Base-by-base conservation (phyloP, 2,888 invertebrate species). In the Aspidiotus rigidus region DNA sequence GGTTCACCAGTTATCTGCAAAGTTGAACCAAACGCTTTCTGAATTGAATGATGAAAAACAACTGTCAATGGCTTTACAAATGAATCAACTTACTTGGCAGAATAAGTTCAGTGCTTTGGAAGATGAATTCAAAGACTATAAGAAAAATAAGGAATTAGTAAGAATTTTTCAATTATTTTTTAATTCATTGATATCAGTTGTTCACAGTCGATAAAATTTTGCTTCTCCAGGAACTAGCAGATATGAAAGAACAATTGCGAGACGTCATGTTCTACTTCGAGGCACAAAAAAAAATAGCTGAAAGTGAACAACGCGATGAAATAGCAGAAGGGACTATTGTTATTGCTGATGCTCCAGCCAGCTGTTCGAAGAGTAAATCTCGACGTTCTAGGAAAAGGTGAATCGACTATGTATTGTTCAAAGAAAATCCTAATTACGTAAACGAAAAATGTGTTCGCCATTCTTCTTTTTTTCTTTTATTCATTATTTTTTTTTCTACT, bases 251-350 rank as follows among this genome's bases (percentile, higher is more conserved):
- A 75, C 95, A 99, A 81, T 83, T 99, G 9, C 84, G 92, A 49
- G 99, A 99, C 82, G 83, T 99, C 62, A 95, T 97, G 94, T 95
- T 98, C 81, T 96, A 89, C 78, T 85, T 99, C 75, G 93, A 96
- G 74, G 96, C 95, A 1, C 90, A 90, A 77, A 80, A 83, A 60
- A 81, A 83, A 74, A 83, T 85, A 64, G 81, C 81, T 73, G 80
- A 81, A 73, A 83, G 83, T 3, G 79, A 79, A 7, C 76, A 83
- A 55, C 80, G 80, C 71, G 83, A 83, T 39, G 85, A 85, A 72
- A 83, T 85, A 64, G 81, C 81, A 3, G 82, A 81, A 9, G 86
- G 86, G 15, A 83, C 83, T 56, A 83, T 87, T 56, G 80, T 84
- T 8, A 81, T 86, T 39, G 80, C 69, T n/a, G 71, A 72, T 15